These are phyloP conservation scores for Cheilosia scutellata DNA, from an alignment of 2,888 invertebrate genomes.

Conservation along the genomic window DNA sequence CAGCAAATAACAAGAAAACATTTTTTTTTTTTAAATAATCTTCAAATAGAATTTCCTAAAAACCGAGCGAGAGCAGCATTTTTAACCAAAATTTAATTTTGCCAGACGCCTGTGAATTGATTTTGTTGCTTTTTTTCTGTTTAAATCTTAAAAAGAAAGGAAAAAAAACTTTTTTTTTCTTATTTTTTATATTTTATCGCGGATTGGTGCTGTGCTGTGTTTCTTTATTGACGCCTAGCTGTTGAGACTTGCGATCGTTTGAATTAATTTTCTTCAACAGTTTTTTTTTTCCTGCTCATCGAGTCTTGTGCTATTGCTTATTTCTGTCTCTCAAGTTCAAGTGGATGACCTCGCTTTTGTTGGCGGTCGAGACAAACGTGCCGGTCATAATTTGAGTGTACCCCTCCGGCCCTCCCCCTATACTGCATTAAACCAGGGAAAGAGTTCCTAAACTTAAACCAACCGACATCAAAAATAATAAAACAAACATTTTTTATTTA, in stretches of 20 bases:
- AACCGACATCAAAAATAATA: neutral
- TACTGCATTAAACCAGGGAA: neutral
- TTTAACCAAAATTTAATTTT: conserved; percentile 2
- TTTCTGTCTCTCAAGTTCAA: conserved; percentile 78
- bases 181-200: conserved; percentile 3
- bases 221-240: conserved; percentile 21
- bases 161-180: conserved; percentile 51
- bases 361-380: conserved; percentile 46
- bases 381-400: conserved; percentile 50
- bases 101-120: conserved; percentile 39
- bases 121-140: conserved; percentile 47
- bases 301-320: conserved; percentile 48
- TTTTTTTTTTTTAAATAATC: conserved; percentile 51
- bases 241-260: conserved; percentile 31
- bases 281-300: conserved; percentile 2
- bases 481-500: conserved; percentile 7
- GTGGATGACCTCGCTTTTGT: conserved; percentile 76
- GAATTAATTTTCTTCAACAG: conserved; percentile 60
- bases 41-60: conserved; percentile 43
- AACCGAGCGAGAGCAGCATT: conserved; percentile 45
- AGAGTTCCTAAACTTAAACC: conserved; percentile 56
- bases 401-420: conserved; percentile 1
- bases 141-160: conserved; percentile 37
- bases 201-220: conserved; percentile 14
- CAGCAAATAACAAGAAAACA: conserved; percentile 35